Percentiles rank a stretch among this genome's conserved stretches.
Evolutionary conservation across 2,888 invertebrate genomes (phyloP).

Genomic region (Periphyllus acericola): DNA sequence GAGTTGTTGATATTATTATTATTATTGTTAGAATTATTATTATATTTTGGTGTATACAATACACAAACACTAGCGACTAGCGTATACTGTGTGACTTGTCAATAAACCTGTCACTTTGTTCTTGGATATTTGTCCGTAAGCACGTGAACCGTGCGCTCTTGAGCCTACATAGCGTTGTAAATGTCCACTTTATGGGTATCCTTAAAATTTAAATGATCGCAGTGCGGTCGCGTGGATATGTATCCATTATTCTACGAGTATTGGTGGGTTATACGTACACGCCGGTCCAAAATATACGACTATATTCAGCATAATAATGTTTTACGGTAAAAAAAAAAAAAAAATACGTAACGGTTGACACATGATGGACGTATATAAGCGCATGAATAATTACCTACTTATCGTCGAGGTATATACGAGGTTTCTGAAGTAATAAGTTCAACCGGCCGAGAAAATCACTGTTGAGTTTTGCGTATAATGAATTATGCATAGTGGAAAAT

Average conservation of each 20-base stretch:
- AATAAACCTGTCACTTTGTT: conserved; percentile 26
- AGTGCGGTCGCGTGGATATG: background rate
- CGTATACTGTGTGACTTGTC: background rate
- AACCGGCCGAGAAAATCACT: background rate
- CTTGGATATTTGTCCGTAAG: background rate
- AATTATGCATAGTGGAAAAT: background rate
- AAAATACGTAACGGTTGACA: conserved; percentile 19
- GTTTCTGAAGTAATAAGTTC: background rate
- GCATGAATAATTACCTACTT: conserved; percentile 23
- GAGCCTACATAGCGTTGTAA: background rate
- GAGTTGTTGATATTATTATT: conserved; percentile 8
- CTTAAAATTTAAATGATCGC: conserved; percentile 5
- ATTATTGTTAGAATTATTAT: background rate
- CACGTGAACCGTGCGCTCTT: background rate
- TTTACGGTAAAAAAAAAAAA: background rate
- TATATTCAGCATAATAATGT: background rate
- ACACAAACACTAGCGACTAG: background rate
- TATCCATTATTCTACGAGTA: background rate
- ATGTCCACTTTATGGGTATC: conserved; percentile 27
- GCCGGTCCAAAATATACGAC: background rate
- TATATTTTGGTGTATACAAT: background rate
- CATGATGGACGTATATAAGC: background rate
- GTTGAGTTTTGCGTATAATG: conserved; percentile 10
- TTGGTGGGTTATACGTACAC: background rate
- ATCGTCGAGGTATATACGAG: background rate